Evolutionary conservation across 2,113 vertebrate species (phyloP), one percentile per base, ranked within the genome.

Genomic region (Brienomyrus longianalis): DNA sequence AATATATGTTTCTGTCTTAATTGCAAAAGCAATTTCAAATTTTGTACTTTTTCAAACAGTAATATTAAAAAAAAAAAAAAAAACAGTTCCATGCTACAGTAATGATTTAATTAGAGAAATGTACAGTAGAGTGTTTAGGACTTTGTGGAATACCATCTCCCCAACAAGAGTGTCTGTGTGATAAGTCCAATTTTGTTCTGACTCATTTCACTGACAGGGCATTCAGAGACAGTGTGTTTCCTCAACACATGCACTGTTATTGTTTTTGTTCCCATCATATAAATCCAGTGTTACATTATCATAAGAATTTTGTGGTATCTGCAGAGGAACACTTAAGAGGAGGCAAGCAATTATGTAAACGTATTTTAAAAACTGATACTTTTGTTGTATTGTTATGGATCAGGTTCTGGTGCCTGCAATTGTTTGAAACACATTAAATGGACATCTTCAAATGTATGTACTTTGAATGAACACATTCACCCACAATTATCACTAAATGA

Each of bases 401-500:
- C 51, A 89, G 15, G 74, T 83, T 56, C 23, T 48, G 39, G 50
- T 51, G 35, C 48, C 74, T 83, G 31, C 17, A 21, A 56, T 39
- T 89, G 27, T 54, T 3, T 31, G 48, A 83, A 50, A 56, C 83
- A 35, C 17, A 19, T 87, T n/a, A 35, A 87, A 87, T 52, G 8
- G 45, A 77, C 23, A 77, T 31, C 17, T 50, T 50, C 5, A 47
- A 7, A 87, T 56, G 54, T 87, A 56, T 94, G 95, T 95, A 94
- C 93, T 94, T 96, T 96, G 95, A 95, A 96, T 95, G 95, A 96
- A 93, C 92, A 92, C 93, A 94, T 93, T 94, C 92, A 59, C 86
- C 93, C 93, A 95, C 95, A 96, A 96, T 96, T 95, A 96, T 94
- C 93, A 95, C 95, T 95, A 95, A 86, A 96, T 95, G 95, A 95